These are phyloP conservation scores for Melanaphis sacchari DNA, from an alignment of 1,140 invertebrate genomes.

Conservation along the genomic window DNA sequence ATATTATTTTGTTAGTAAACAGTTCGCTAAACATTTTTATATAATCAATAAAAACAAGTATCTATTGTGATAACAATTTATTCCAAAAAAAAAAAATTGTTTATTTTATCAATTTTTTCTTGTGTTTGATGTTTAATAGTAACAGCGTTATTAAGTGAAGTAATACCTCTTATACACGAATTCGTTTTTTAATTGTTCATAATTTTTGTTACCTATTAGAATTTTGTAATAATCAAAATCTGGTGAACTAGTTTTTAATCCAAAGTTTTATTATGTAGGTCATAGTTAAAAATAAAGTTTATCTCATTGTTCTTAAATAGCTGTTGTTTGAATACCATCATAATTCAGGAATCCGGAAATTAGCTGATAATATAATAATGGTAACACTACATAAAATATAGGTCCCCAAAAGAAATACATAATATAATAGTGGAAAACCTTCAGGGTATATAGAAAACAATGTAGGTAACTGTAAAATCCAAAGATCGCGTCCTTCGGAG, in stretches of 20 bases:
- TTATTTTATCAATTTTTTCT: no score
- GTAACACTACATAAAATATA: neutral
- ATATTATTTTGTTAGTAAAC: no score
- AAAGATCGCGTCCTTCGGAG: constrained; percentile 41
- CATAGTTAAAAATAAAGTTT: neutral
- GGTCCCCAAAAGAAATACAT: neutral
- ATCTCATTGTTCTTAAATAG: neutral
- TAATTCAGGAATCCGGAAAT: neutral
- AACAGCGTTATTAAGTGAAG: no score
- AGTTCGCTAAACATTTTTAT: no score
- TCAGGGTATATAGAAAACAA: neutral
- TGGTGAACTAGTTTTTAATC: neutral
- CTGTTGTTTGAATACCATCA: neutral
- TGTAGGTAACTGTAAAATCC: constrained; percentile 29
- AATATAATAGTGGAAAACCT: neutral
- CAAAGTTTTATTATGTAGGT: neutral
- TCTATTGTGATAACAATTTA: no score
- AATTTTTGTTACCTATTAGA: neutral
- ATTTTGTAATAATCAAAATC: neutral
- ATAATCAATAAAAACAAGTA: no score
- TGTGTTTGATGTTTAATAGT: neutral
- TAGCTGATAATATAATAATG: neutral
- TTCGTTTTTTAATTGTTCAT: neutral
- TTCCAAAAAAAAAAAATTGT: no score
- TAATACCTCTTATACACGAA: no score